These are phyloP conservation scores for Melanocharis versteri DNA, from an alignment of 2,113 vertebrate genomes.

Conservation along the genomic window DNA sequence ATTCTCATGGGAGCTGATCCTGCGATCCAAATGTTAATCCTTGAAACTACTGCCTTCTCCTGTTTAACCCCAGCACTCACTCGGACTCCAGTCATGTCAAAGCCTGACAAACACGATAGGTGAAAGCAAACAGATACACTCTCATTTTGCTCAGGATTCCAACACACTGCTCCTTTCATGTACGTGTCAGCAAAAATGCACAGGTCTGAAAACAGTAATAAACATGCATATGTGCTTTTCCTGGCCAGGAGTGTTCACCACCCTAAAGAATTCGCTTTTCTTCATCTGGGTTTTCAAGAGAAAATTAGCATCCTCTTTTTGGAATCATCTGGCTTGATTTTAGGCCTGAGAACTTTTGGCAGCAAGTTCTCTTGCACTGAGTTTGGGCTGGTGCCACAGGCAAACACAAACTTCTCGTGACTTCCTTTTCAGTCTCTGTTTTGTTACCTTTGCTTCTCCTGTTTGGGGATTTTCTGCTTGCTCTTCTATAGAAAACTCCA, in stretches of 20 bases:
- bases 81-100: neutral
- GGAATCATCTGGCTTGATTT: conserved; percentile 14
- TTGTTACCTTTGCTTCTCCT: conserved; percentile 21
- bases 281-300: neutral
- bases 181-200: neutral
- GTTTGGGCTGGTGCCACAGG: conserved; percentile 3
- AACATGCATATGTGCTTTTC: neutral
- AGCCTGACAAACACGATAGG: neutral
- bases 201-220: neutral
- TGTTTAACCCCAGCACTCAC: neutral
- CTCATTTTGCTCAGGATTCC: neutral
- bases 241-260: accelerated
- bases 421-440: conserved; percentile 9
- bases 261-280: neutral
- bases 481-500: neutral
- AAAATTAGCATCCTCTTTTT: neutral
- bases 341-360: neutral
- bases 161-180: neutral
- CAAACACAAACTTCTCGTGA: neutral
- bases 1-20: neutral
- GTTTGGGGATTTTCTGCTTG: conserved; percentile 34
- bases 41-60: neutral
- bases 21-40: neutral
- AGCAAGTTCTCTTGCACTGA: neutral
- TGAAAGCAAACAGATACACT: neutral